Evolutionary conservation across 1,140 invertebrate genomes (phyloP).

Genomic region (Drosophila murphyi): DNA sequence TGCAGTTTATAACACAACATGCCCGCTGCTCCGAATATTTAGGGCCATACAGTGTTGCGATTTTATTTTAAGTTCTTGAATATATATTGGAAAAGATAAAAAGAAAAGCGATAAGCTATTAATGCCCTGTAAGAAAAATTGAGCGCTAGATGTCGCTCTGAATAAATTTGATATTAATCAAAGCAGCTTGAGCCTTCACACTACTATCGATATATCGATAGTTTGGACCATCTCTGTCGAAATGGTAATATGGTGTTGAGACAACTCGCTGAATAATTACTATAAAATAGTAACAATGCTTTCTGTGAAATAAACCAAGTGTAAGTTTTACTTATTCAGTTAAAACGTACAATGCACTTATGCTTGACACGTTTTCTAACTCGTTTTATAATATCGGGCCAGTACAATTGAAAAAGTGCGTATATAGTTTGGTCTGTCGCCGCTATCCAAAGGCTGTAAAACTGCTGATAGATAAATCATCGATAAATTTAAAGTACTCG

Average conservation of each 20-base stretch:
- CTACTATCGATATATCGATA: constrained; percentile 16
- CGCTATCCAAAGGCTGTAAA: constrained; percentile 11
- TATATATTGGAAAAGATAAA: too few relatives aligned
- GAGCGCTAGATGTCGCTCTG: too few relatives aligned
- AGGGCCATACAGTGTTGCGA: not conserved
- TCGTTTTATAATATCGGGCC: not conserved
- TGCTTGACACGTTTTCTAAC: too few relatives aligned
- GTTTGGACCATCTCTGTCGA: constrained; percentile 4
- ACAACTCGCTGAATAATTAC: constrained; percentile 17
- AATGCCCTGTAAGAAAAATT: too few relatives aligned
- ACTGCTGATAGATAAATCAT: constrained; percentile 20
- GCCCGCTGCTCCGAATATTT: not conserved
- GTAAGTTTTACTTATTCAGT: constrained; percentile 13
- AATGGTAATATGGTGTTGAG: constrained; percentile 21
- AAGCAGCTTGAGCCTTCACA: not conserved
- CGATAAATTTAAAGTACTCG: constrained; percentile 22
- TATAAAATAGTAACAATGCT: constrained; percentile 21
- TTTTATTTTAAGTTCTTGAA: too few relatives aligned
- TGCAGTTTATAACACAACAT: constrained; percentile 11
- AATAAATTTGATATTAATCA: too few relatives aligned
- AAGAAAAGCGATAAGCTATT: too few relatives aligned
- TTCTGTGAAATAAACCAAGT: constrained; percentile 28
- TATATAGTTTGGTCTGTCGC: constrained; percentile 26
- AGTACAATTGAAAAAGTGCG: constrained; percentile 5
- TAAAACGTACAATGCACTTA: too few relatives aligned